A percentile compares a stretch with the other conserved stretches of the same genome.
These are phyloP conservation scores for Tetragnatha versicolor DNA, from an alignment of 1,140 invertebrate species.

Conservation along the genomic window DNA sequence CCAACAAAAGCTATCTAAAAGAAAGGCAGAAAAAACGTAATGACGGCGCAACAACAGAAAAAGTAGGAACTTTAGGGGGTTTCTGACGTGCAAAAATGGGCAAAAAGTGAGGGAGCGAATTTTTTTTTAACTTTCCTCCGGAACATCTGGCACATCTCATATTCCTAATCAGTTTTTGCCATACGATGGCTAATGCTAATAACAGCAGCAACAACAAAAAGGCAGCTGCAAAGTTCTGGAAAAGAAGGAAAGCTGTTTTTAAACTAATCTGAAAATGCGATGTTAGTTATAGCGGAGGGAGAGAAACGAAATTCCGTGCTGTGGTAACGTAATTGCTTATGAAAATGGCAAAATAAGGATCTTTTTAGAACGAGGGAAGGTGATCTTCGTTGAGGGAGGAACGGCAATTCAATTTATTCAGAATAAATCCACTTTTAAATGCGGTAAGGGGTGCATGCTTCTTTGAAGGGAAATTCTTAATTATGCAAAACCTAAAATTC, in stretches of 20 bases:
- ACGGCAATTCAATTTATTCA: no score
- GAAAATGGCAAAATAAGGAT: no score
- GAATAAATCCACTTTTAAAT: no score
- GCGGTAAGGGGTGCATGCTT: no score
- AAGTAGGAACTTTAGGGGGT: constrained; percentile 8
- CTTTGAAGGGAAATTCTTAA: no score
- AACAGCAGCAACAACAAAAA: background rate
- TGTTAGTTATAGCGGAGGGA: background rate
- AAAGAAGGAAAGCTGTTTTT: background rate
- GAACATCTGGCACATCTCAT: constrained; percentile 20
- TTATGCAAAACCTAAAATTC: no score
- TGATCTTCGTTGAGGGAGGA: no score
- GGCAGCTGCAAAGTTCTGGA: background rate
- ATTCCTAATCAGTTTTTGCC: constrained; percentile 31
- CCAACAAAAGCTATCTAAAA: constrained; percentile 21
- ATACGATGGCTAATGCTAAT: constrained; percentile 10
- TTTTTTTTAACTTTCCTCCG: background rate
- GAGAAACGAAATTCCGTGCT: no score
- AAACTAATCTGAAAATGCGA: background rate
- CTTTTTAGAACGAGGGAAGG: no score
- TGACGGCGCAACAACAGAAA: background rate
- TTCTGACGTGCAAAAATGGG: background rate
- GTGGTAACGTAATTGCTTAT: no score
- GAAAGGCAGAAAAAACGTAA: background rate
- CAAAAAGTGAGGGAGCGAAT: background rate